Percentiles rank a stretch among this genome's conserved stretches.
Conservation (phyloP, 2,797 vertebrate species). For the Morelia viridis region DNA sequence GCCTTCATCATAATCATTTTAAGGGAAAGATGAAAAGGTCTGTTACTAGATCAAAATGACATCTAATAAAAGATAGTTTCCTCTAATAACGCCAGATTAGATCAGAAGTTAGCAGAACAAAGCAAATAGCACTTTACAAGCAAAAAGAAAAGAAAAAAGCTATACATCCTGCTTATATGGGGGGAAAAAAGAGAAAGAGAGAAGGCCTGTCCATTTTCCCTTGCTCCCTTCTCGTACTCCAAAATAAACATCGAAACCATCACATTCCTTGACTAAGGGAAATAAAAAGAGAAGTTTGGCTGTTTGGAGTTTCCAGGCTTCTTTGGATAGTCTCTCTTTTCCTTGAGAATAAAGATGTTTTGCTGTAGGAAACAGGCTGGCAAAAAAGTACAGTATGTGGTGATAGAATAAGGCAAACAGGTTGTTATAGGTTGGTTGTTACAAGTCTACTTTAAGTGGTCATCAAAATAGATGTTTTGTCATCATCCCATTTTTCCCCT, state of each 20-base stretch:
- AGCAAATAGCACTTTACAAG: background rate
- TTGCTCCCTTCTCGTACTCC: background rate
- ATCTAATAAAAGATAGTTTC: background rate
- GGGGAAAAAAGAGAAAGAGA: background rate
- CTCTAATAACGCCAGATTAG: background rate
- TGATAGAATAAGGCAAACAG: background rate
- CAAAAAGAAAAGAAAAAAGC: background rate
- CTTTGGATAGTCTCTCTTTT: background rate
- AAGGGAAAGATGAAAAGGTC: background rate
- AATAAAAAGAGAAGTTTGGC: background rate
- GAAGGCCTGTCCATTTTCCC: background rate
- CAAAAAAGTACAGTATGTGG: background rate
- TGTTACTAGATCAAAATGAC: background rate
- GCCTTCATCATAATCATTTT: background rate
- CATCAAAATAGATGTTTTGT: background rate
- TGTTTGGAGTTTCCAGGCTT: background rate
- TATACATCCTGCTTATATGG: background rate
- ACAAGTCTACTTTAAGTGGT: background rate
- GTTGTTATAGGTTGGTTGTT: background rate
- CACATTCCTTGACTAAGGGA: background rate
- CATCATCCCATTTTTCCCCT: no score
- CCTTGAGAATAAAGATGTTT: background rate
- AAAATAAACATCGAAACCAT: background rate
- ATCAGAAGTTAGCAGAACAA: slow-evolving; percentile 2
- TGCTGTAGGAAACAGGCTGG: background rate